Conservation (phyloP, 2,888 invertebrate species). For the Mythimna albipuncta region DNA sequence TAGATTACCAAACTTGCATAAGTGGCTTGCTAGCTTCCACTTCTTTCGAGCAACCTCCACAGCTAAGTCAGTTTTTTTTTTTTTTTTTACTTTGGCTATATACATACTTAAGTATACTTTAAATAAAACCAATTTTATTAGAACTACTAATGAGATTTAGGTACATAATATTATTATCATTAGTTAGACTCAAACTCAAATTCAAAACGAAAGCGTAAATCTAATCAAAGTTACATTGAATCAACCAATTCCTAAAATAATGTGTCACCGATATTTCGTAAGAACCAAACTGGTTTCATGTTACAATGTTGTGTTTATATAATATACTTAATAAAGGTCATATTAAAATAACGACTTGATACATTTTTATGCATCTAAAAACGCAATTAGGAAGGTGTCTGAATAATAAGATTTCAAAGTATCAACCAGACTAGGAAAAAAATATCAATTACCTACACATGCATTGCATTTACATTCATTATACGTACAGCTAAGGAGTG, state of each 20-base stretch:
- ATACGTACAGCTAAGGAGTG: too few species aligned
- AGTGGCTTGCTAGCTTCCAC: neutral
- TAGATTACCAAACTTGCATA: neutral
- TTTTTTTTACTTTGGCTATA: neutral
- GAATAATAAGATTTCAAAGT: neutral
- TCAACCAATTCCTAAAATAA: neutral
- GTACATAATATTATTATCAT: neutral
- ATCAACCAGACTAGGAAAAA: neutral
- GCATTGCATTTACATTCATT: too few species aligned
- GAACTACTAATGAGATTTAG: too few species aligned
- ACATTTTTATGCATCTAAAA: neutral
- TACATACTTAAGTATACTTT: neutral
- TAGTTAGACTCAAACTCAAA: neutral
- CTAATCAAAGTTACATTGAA: neutral
- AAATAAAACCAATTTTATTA: too few species aligned
- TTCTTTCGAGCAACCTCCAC: neutral
- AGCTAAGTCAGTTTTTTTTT: neutral
- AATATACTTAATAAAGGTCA: too few species aligned
- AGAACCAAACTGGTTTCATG: constrained; percentile 17
- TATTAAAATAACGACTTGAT: neutral
- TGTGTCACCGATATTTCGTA: neutral
- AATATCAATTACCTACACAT: neutral
- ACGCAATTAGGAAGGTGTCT: too few species aligned
- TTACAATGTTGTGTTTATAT: constrained; percentile 11
- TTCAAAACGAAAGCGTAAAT: neutral